A percentile compares a stretch with the other conserved stretches of the same genome.
phyloP scores from a whole-genome alignment of 2,797 vertebrate genomes.

The Characodon lateralis region DNA sequence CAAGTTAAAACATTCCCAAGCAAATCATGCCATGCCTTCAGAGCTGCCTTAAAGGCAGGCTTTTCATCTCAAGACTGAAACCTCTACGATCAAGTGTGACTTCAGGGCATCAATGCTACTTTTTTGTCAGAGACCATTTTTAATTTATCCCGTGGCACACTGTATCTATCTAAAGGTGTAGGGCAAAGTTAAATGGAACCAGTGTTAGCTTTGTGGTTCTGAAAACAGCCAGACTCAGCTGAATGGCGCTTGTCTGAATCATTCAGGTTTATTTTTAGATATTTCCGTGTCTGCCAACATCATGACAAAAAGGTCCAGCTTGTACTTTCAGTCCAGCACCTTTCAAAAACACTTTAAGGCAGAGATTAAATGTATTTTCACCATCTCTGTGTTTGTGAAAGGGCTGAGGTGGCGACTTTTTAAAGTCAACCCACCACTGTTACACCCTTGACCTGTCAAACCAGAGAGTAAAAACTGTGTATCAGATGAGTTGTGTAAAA shows the following conservation, averaged over 20 bases:
- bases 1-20: slow-evolving; percentile 37
- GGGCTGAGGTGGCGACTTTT: no score
- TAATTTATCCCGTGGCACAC: neutral
- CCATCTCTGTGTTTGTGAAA: no score
- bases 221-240: neutral
- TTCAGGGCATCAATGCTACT: slow-evolving; percentile 18
- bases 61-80: slow-evolving; percentile 22
- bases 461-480: neutral
- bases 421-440: no score
- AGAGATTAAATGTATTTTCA: neutral
- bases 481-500: neutral
- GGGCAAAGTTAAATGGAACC: neutral
- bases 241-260: neutral
- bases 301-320: neutral
- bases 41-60: slow-evolving; percentile 13
- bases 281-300: neutral
- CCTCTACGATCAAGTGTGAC: neutral
- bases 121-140: neutral
- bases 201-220: neutral
- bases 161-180: slow-evolving; percentile 2
- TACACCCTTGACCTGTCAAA: no score
- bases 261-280: neutral
- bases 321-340: neutral
- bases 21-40: slow-evolving; percentile 22
- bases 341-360: neutral